Conservation (phyloP, 2,797 vertebrate species). For the Diceros bicornis region DNA sequence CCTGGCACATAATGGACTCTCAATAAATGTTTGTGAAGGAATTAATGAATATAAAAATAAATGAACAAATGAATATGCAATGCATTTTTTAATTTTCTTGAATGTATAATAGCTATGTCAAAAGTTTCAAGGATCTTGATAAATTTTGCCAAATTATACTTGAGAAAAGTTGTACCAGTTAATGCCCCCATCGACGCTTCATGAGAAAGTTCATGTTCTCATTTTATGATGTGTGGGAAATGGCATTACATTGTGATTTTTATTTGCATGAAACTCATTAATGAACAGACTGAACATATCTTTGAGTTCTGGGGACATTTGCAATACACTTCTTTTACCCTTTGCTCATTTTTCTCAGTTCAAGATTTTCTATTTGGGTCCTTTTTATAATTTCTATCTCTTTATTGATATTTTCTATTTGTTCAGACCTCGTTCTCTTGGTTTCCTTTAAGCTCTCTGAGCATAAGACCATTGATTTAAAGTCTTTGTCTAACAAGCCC, state of each 20-base stretch:
- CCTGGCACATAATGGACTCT: background rate
- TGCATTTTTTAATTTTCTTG: conserved; percentile 40
- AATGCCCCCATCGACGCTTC: background rate
- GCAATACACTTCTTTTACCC: background rate
- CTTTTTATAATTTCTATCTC: conserved; percentile 33
- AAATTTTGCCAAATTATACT: background rate
- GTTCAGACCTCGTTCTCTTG: background rate
- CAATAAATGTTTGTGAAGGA: conserved; percentile 44
- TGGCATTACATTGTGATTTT: background rate
- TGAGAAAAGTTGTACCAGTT: conserved; percentile 36
- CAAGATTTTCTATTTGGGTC: conserved; percentile 43
- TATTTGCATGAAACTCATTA: conserved; percentile 11
- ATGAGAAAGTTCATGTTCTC: background rate
- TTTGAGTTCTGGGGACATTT: background rate
- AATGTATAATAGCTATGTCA: background rate
- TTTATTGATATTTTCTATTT: conserved; percentile 1
- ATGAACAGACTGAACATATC: conserved; percentile 2
- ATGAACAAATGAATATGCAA: conserved; percentile 49
- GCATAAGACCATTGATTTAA: conserved; percentile 27
- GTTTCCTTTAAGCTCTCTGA: background rate
- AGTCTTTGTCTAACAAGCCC: conserved; percentile 5
- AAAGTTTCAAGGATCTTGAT: conserved; percentile 25
- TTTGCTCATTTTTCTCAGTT: conserved; percentile 45
- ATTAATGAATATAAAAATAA: conserved; percentile 53
- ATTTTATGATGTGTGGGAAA: background rate